Conservation (phyloP, 2,888 invertebrate genomes). For the Xanthorhoe spadicearia region DNA sequence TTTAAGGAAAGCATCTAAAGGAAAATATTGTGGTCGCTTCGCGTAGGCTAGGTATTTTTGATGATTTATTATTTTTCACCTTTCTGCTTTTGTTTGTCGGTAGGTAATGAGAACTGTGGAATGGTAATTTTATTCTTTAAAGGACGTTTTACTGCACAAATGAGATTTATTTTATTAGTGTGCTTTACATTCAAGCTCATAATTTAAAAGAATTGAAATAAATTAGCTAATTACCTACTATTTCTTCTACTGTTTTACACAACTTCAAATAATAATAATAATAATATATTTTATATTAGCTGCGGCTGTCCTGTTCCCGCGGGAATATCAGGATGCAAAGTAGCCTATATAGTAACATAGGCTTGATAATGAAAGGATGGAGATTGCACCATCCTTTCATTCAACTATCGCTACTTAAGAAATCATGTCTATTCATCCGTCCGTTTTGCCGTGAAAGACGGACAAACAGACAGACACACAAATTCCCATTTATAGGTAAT, state of each 20-base stretch:
- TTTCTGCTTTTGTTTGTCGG: slow-evolving; percentile 43
- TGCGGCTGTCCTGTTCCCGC: no score
- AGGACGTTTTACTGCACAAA: slow-evolving; percentile 46
- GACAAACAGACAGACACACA: no score
- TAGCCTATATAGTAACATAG: no score
- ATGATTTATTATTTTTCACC: slow-evolving; percentile 45
- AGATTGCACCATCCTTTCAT: no score
- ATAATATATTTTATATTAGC: no score
- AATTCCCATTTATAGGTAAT: no score
- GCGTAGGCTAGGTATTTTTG: slow-evolving; percentile 42
- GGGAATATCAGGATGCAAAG: no score
- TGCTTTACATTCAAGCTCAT: slow-evolving; percentile 22
- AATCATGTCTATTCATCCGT: no score
- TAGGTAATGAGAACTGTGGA: slow-evolving; percentile 54
- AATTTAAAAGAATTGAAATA: slow-evolving; percentile 7
- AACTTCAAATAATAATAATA: no score
- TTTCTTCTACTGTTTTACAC: not conserved
- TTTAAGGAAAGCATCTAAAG: slow-evolving; percentile 29
- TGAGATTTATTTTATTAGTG: slow-evolving; percentile 32
- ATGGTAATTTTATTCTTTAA: slow-evolving; percentile 59
- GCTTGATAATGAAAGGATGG: no score
- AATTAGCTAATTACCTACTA: not conserved
- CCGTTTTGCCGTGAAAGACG: no score
- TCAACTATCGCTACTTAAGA: no score
- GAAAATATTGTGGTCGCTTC: slow-evolving; percentile 42